Evolutionary conservation across 2,797 vertebrate genomes (phyloP), one percentile per base, ranked within the genome.

Genomic region (Parauchenoglanis punctatus): DNA sequence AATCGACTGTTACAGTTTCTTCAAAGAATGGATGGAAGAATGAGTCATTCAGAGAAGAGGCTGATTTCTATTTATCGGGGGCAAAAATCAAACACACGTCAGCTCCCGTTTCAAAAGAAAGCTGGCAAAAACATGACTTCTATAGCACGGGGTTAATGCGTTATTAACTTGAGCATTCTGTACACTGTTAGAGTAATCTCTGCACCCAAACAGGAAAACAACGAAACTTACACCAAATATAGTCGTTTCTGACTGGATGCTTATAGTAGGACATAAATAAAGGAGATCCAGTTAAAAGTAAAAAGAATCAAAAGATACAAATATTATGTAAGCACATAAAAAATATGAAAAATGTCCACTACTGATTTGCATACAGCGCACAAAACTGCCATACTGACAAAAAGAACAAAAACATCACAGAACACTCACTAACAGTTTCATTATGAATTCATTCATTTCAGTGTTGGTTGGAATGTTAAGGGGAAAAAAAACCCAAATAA

Each of bases 41-140:
- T 83, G 81, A 84, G 31, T 87, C 86, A 83, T 56, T 54, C 25
- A 73, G 67, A 61, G 58, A 61, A 31, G 4, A 70, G 63, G 23
- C 8, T 56, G 52, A 54, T n/a, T 25, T 28, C 40, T 46, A 5
- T 46, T 46, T 46, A 65, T 65, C 25, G 1, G 35, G n/a, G 40
- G 10, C 35, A 63, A 46, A 35, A 81, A 44, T 82, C 81, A 65
- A 65, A 82, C 13, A 18, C n/a, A 18, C 35, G 77, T 67, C 44
- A 65, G 7, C 59, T 49, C 20, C 40, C 2, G 23, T 49, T 49
- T 17, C 25, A 23, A 65, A 65, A n/a, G 59, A 46, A 28, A 65
- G 18, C 13, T 28, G 1, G 40, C 13, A 7, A 65, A 7, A 65
- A 23, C 18, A 12, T 35, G 13, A 31, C 75, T 10, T 28, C 10